Percentiles rank a stretch among this genome's conserved stretches.
Conservation (phyloP, 2,888 invertebrate genomes). For the Lasioglossum figueresi region DNA sequence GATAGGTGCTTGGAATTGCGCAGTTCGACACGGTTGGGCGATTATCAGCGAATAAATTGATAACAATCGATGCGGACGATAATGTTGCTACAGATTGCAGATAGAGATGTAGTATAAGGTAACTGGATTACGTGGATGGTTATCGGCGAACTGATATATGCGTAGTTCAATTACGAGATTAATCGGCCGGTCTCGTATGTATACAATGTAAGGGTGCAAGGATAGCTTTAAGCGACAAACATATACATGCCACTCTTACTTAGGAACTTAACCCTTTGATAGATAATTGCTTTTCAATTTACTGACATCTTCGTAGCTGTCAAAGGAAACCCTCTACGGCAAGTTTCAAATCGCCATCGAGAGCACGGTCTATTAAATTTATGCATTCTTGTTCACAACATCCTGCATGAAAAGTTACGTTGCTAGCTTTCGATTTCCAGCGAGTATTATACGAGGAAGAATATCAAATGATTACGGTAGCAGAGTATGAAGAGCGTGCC, state of each 20-base stretch:
- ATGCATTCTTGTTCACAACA: not conserved
- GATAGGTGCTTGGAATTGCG: constrained; percentile 29
- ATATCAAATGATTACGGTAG: not conserved
- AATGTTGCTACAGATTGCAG: constrained; percentile 22
- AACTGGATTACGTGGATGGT: constrained; percentile 23
- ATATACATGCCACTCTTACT: not conserved
- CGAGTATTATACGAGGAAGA: not conserved
- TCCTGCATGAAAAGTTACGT: not conserved
- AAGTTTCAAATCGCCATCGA: not conserved
- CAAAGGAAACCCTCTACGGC: not conserved
- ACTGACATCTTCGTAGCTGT: no score
- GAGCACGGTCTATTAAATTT: not conserved
- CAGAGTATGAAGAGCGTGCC: not conserved
- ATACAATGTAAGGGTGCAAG: not conserved
- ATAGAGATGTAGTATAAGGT: not conserved
- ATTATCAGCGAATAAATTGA: constrained; percentile 10
- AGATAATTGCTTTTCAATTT: constrained; percentile 20
- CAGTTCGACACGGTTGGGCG: constrained; percentile 10
- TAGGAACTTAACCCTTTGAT: not conserved
- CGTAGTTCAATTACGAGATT: constrained; percentile 24
- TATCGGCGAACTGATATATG: constrained; percentile 5
- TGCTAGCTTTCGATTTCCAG: not conserved
- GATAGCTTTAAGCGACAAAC: not conserved
- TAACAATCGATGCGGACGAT: constrained; percentile 33
- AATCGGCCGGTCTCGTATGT: not conserved